Percentiles rank a stretch among this genome's conserved stretches.
Conservation (phyloP, 2,797 vertebrate species). For the Cichlasoma orientale region DNA sequence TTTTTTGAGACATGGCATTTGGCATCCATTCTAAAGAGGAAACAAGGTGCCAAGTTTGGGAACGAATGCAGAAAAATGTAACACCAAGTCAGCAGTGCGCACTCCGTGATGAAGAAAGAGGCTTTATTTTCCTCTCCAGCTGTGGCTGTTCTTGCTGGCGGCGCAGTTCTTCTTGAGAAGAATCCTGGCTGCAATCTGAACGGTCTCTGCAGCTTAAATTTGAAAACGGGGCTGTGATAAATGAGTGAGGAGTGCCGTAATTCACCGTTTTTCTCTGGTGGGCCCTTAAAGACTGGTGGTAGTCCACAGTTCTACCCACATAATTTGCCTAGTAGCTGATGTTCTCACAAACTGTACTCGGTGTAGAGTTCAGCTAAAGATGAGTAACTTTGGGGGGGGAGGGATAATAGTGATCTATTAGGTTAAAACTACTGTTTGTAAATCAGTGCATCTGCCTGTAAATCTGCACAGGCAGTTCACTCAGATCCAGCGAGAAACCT, state of each 20-base stretch:
- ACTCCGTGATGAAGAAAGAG: constrained; percentile 61
- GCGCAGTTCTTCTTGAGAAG: constrained; percentile 41
- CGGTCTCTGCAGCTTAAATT: constrained; percentile 47
- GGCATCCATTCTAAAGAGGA: constrained; percentile 15
- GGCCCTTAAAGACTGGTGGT: constrained; percentile 32
- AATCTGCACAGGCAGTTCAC: constrained; percentile 31
- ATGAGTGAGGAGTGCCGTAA: constrained; percentile 60
- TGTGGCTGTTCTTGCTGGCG: constrained; percentile 66
- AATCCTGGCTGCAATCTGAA: constrained; percentile 50
- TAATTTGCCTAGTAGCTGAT: constrained; percentile 21
- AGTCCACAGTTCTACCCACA: constrained; percentile 25
- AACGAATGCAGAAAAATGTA: constrained; percentile 47
- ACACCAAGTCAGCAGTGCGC: constrained; percentile 35
- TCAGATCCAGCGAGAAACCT: constrained; percentile 25
- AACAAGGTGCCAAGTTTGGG: constrained; percentile 30
- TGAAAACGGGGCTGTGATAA: constrained; percentile 62
- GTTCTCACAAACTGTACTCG: constrained; percentile 4
- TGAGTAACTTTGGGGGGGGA: neutral
- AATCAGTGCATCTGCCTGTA: neutral
- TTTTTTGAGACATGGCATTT: constrained; percentile 31
- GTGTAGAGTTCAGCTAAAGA: neutral
- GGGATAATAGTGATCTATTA: neutral
- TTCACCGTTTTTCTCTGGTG: constrained; percentile 52
- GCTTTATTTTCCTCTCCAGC: constrained; percentile 70
- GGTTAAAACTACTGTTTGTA: constrained; percentile 14